Base-by-base conservation (phyloP, 2,797 vertebrate species). In the Vireo griseus region DNA sequence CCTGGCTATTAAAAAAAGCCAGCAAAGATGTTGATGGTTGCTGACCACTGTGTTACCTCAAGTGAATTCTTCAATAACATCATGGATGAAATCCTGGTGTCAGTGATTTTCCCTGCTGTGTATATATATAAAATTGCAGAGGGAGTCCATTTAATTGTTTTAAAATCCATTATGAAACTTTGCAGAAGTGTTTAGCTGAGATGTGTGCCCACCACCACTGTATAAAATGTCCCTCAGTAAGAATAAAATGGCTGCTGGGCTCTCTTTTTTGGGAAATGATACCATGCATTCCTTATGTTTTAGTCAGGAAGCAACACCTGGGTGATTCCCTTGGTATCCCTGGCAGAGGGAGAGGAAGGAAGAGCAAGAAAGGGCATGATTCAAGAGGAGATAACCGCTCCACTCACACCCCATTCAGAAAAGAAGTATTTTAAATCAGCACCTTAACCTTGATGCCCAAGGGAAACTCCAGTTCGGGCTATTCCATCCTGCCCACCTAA, bases 261-360 rank as follows among this genome's bases (percentile, higher is more conserved):
- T 54, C 28, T 59, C 0, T 35, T 69, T 68, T 59, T 9, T 15
- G 75, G 61, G 17, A 87, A 89, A 78, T 1, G 3, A 72, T 44
- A 88, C 37, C 17, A n/a, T 3, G 0, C 15, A 40, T 73, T 78
- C 52, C n/a, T 55, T 18, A 24, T 3, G 11, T 76, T 73, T 90
- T 39, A 67, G 33, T 39, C 82, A 69, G 76, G 66, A 90, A 84
- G 62, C 48, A 91, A 84, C 39, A 94, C 62, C 48, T 92, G 25
- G 6, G 28, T 86, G 52, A 67, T 77, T 85, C 74, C 52, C n/a
- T 87, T 72, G 50, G 16, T 9, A 39, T 5, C 29, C 73, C 77
- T 90, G 73, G 45, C 78, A 90, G 29, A 71, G 42, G 44, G 47
- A 90, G 35, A 91, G 65, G 82, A 95, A 90, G 75, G 72, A 96